phyloP scores from a whole-genome alignment of 2,888 invertebrate genomes.

The Cerceris rybyensis region DNA sequence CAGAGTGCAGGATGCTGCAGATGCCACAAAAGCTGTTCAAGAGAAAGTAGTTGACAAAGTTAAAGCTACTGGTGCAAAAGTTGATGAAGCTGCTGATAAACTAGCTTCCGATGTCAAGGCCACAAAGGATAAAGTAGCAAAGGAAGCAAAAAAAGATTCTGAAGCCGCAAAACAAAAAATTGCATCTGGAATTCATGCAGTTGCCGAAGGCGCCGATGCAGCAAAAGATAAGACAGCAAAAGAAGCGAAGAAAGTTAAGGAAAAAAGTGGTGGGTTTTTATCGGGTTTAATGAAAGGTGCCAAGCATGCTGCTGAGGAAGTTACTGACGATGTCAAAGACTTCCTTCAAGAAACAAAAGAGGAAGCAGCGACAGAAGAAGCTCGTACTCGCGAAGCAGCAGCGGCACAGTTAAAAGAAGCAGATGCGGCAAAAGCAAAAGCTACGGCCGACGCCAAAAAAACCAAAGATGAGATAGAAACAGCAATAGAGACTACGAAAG shows the following conservation, averaged over 20 bases:
- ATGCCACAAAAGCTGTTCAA: slow-evolving; percentile 36
- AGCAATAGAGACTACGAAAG: slow-evolving; percentile 44
- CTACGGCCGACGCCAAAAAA: slow-evolving; percentile 30
- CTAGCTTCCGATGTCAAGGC: slow-evolving; percentile 41
- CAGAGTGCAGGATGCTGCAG: slow-evolving; percentile 20
- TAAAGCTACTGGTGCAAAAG: slow-evolving; percentile 83
- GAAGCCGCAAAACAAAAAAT: slow-evolving; percentile 54
- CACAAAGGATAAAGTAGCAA: slow-evolving; percentile 41
- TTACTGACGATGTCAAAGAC: slow-evolving; percentile 58
- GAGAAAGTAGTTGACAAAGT: slow-evolving; percentile 69
- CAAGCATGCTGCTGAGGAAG: slow-evolving; percentile 65
- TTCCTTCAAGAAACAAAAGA: slow-evolving; percentile 64
- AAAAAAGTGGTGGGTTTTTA: slow-evolving; percentile 66
- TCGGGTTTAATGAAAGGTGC: slow-evolving; percentile 69
- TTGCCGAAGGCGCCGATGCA: slow-evolving; percentile 82
- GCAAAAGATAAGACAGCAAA: slow-evolving; percentile 61
- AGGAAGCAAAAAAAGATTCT: slow-evolving; percentile 59
- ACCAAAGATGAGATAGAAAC: slow-evolving; percentile 14
- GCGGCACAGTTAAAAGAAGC: slow-evolving; percentile 38
- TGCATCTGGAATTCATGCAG: slow-evolving; percentile 46
- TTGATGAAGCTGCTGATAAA: slow-evolving; percentile 11
- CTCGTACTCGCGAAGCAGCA: slow-evolving; percentile 48
- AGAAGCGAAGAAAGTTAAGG: slow-evolving; percentile 65
- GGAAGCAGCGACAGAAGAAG: slow-evolving; percentile 63
- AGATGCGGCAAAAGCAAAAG: slow-evolving; percentile 33